These are phyloP conservation scores for Plemyria rubiginata DNA, from an alignment of 2,888 invertebrate genomes.

Conservation along the genomic window DNA sequence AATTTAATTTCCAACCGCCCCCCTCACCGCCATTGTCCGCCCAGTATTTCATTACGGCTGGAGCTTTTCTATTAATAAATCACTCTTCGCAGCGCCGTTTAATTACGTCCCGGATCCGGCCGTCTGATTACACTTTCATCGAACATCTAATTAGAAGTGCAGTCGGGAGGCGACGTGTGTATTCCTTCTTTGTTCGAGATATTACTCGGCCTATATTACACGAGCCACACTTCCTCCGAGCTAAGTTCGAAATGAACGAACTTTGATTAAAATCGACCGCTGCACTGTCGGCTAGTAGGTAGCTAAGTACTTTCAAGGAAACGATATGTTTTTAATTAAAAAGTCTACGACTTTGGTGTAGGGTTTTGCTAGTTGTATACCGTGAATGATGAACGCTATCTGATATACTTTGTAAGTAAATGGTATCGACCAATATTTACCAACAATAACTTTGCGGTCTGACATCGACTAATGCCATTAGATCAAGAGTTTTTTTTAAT, in stretches of 20 bases:
- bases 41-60: conserved; percentile 84
- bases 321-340: conserved; percentile 38
- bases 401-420: no score
- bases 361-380: not conserved
- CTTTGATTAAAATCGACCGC: conserved; percentile 78
- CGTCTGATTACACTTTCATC: conserved; percentile 85
- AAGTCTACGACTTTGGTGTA: conserved; percentile 21
- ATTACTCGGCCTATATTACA: conserved; percentile 75
- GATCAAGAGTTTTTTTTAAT: conserved; percentile 61
- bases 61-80: conserved; percentile 85
- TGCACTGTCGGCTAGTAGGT: conserved; percentile 42
- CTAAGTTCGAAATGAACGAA: conserved; percentile 77
- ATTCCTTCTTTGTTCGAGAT: conserved; percentile 73
- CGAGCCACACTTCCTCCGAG: conserved; percentile 57
- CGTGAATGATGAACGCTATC: not conserved
- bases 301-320: conserved; percentile 34
- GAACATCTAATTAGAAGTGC: conserved; percentile 85
- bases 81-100: conserved; percentile 84
- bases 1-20: conserved; percentile 83
- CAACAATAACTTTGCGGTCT: conserved; percentile 17
- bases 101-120: conserved; percentile 83
- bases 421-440: conserved; percentile 3
- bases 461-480: conserved; percentile 23
- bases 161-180: conserved; percentile 71
- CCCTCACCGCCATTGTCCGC: conserved; percentile 80